Percentiles rank a stretch among this genome's conserved stretches.
phyloP scores from a whole-genome alignment of 2,113 vertebrate species.

The Clarias gariepinus region DNA sequence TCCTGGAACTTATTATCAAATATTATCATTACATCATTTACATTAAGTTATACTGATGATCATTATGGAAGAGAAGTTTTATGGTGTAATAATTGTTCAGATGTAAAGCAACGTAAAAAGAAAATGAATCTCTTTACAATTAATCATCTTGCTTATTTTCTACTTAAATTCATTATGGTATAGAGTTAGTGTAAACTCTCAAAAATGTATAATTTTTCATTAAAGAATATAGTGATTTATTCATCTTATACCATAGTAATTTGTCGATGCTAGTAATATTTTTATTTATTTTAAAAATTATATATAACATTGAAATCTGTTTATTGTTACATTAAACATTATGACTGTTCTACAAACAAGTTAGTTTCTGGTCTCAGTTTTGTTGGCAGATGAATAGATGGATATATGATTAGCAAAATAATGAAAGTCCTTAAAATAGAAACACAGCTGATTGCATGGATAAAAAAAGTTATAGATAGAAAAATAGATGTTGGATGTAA shows the following conservation, averaged over 20 bases:
- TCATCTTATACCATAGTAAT: neutral
- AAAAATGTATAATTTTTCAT: neutral
- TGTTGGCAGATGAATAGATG: neutral
- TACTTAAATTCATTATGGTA: too few species aligned
- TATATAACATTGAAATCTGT: neutral
- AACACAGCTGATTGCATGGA: neutral
- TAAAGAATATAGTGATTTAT: neutral
- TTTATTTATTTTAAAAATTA: neutral
- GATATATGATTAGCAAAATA: too few species aligned
- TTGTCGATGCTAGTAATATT: neutral
- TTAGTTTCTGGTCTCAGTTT: neutral
- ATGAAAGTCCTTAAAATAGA: neutral
- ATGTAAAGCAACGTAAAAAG: too few species aligned
- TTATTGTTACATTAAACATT: neutral
- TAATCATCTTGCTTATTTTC: too few species aligned
- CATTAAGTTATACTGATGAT: neutral
- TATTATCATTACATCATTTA: constrained; percentile 23
- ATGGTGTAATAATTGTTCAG: neutral
- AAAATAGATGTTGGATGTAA: neutral
- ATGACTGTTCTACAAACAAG: neutral
- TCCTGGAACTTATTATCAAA: constrained; percentile 35
- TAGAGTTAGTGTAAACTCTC: too few species aligned
- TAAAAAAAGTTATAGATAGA: neutral
- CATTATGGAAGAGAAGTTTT: neutral
- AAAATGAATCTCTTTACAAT: too few species aligned